phyloP scores from a whole-genome alignment of 2,113 vertebrate species.

The Amazona vittata region DNA sequence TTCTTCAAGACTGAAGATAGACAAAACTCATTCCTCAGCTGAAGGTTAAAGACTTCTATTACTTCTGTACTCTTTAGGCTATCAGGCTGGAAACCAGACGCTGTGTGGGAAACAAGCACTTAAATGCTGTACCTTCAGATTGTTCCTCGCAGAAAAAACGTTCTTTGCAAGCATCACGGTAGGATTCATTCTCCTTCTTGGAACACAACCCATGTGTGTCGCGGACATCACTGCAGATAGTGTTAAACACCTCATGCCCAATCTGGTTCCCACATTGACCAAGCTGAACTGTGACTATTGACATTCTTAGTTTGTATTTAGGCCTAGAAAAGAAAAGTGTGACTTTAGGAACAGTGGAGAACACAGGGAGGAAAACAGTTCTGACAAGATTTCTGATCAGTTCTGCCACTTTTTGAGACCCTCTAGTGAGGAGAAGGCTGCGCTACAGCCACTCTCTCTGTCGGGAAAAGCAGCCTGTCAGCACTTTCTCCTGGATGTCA shows the following conservation, averaged over 20 bases:
- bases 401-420: not conserved
- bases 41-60: not conserved
- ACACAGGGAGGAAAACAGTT: fast-evolving
- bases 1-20: not conserved
- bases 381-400: not conserved
- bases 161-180: conserved; percentile 77
- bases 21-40: not conserved
- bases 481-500: not conserved
- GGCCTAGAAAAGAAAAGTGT: not conserved
- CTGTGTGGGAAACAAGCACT: not conserved
- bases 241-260: conserved; percentile 86
- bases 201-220: conserved; percentile 67
- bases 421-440: not conserved
- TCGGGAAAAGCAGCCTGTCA: not conserved
- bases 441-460: not conserved
- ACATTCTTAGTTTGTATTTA: conserved; percentile 75
- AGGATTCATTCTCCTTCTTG: conserved; percentile 75
- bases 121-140: conserved; percentile 75
- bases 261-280: conserved; percentile 97
- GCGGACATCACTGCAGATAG: conserved; percentile 76
- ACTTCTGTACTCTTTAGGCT: not conserved
- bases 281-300: conserved; percentile 89
- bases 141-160: conserved; percentile 84
- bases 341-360: not conserved
- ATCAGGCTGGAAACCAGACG: not conserved